A percentile compares a stretch with the other conserved stretches of the same genome.
Evolutionary conservation across 1,140 invertebrate genomes (phyloP).

Genomic region (Aphidius gifuensis): DNA sequence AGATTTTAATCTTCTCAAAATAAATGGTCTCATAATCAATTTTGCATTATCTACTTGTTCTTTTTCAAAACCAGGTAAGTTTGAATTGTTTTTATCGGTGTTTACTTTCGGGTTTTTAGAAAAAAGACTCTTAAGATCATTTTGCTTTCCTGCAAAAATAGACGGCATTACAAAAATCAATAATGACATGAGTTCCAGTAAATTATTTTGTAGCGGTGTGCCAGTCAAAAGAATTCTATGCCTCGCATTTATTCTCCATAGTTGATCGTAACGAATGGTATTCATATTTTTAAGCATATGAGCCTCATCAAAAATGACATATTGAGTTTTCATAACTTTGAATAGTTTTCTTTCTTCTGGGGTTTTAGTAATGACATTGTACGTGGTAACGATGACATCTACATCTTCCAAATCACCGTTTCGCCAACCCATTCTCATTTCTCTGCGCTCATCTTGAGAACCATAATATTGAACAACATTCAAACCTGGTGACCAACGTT

Average conservation of each 20-base stretch:
- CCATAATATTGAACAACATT: constrained; percentile 86
- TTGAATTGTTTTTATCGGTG: constrained; percentile 52
- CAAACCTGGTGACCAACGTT: constrained; percentile 79
- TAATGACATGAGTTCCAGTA: constrained; percentile 92
- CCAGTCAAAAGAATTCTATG: constrained; percentile 84
- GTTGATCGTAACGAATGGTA: constrained; percentile 82
- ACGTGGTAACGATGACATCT: constrained; percentile 86
- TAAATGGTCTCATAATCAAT: constrained; percentile 93
- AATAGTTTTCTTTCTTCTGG: constrained; percentile 90
- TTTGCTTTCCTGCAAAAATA: constrained; percentile 85
- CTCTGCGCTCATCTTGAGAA: constrained; percentile 75
- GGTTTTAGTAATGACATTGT: constrained; percentile 76
- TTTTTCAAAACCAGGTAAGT: constrained; percentile 75
- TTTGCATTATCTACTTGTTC: constrained; percentile 90
- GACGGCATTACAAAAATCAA: constrained; percentile 95
- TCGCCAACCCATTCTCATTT: constrained; percentile 73
- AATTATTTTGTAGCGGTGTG: constrained; percentile 93
- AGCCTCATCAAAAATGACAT: constrained; percentile 95
- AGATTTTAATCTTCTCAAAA: constrained; percentile 83
- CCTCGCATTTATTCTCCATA: constrained; percentile 82
- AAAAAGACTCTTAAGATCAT: constrained; percentile 86
- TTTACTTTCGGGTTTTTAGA: constrained; percentile 60
- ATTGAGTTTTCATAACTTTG: constrained; percentile 82
- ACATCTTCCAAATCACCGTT: constrained; percentile 71
- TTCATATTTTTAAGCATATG: constrained; percentile 98